A percentile compares a stretch with the other conserved stretches of the same genome.
Conservation (phyloP, 2,797 vertebrate species). For the Gobio occitaniae region DNA sequence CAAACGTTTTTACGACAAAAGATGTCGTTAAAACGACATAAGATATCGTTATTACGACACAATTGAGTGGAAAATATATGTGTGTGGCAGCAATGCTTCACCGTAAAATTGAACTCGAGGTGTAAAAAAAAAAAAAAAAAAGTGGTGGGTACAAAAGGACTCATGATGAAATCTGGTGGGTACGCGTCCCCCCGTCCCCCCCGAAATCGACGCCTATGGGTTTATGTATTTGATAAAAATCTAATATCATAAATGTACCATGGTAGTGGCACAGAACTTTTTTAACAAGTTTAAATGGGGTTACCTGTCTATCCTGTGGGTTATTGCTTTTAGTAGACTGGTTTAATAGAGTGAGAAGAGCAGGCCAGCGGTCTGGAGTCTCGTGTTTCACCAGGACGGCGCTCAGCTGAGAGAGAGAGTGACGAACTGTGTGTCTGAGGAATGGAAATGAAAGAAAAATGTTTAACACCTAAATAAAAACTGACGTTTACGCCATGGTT, state of each 20-base stretch:
- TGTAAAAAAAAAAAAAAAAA: too few relatives aligned
- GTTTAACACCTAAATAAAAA: too few relatives aligned
- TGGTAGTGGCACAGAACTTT: not conserved
- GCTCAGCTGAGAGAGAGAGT: slow-evolving; percentile 87
- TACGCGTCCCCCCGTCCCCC: too few relatives aligned
- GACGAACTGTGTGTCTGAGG: slow-evolving; percentile 85
- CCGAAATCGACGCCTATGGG: too few relatives aligned
- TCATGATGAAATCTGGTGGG: too few relatives aligned
- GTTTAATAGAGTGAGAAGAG: slow-evolving; percentile 84
- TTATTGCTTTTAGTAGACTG: slow-evolving; percentile 82
- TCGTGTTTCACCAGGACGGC: slow-evolving; percentile 88
- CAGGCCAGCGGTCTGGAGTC: slow-evolving; percentile 87
- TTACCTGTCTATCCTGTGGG: slow-evolving; percentile 84
- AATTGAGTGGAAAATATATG: too few relatives aligned
- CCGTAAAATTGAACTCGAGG: too few relatives aligned
- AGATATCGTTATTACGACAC: too few relatives aligned
- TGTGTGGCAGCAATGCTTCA: too few relatives aligned
- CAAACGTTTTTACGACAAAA: too few relatives aligned
- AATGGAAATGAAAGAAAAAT: not conserved
- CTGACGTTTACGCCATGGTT: not conserved
- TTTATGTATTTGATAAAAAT: not conserved
- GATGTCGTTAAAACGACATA: too few relatives aligned
- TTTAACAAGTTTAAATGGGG: not conserved
- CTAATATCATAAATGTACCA: not conserved
- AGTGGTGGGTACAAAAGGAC: too few relatives aligned